Evolutionary conservation across 1,140 invertebrate genomes (phyloP), one percentile per base, ranked within the genome.

Genomic region (Drosophila funebris): DNA sequence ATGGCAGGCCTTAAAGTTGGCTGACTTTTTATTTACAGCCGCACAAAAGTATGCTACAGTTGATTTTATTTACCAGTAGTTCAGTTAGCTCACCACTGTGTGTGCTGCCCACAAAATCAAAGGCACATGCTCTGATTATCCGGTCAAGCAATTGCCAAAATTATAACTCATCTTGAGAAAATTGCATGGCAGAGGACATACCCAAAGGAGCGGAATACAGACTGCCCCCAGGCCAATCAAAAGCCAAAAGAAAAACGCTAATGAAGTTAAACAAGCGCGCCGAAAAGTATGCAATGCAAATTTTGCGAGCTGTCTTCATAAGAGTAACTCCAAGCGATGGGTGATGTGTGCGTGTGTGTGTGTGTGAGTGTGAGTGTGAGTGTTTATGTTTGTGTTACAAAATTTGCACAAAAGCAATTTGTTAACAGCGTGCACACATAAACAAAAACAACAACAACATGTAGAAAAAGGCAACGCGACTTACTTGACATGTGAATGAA

Each of bases 331-430:
- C 16, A 18, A 33, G 5, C 0, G 8, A 33, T 37, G 20, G 7
- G 46, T n/a, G 9, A 20, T 29, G 54, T 0, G 9, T 13, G n/a
- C n/a, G n/a, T n/a, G n/a, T n/a, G n/a, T n/a, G n/a, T n/a, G n/a
- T n/a, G n/a, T n/a, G n/a, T 44, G 44, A 54, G 37, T 52, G 76
- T 52, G 29, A 43, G 27, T 29, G 63, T 46, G 41, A 62, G 16
- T 50, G 41, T 22, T 27, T 62, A 46, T 58, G 18, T 27, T 22
- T 16, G 60, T 60, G 58, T 76, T 72, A 79, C 68, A 80, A 84
- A 80, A 84, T 84, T 84, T 85, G 76, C 80, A 84, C 81, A 84
- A 84, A 84, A 84, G 80, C 80, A 84, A 84, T 84, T 84, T 84
- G 80, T 84, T 84, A 84, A 70, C 50, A 76, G 67, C 57, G 67